Conservation (phyloP, 2,113 vertebrate genomes). For the Bombycilla garrulus region DNA sequence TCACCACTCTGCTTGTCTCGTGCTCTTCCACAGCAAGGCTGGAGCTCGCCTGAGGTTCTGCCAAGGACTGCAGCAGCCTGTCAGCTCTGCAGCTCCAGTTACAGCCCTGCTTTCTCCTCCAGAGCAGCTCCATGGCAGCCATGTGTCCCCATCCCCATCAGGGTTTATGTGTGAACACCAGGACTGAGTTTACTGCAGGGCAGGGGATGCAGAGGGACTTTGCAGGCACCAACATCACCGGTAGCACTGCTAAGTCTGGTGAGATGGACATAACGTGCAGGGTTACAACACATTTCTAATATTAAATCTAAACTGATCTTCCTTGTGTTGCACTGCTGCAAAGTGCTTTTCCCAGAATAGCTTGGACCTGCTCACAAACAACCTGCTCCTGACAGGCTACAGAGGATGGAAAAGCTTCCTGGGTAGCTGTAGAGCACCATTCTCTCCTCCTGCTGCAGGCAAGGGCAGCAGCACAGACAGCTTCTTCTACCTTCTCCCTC, state of each 20-base stretch:
- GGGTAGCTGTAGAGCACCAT: neutral
- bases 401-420: neutral
- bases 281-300: neutral
- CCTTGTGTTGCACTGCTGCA: neutral
- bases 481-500: neutral
- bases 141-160: neutral
- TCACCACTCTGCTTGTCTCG: accelerated
- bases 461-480: neutral
- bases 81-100: constrained; percentile 3
- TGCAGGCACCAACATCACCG: neutral
- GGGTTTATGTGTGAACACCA: neutral
- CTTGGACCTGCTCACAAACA: neutral
- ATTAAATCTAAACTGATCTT: neutral
- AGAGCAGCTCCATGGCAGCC: neutral
- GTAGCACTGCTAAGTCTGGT: neutral
- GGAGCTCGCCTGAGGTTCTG: neutral
- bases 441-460: neutral
- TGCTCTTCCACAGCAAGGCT: neutral
- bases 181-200: neutral
- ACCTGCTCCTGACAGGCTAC: neutral
- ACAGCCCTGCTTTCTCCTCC: neutral
- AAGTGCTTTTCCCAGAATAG: neutral
- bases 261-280: neutral
- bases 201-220: neutral
- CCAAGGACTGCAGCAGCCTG: constrained; percentile 20